Evolutionary conservation across 2,113 vertebrate genomes (phyloP).

Genomic region (Myiagra hebetior): DNA sequence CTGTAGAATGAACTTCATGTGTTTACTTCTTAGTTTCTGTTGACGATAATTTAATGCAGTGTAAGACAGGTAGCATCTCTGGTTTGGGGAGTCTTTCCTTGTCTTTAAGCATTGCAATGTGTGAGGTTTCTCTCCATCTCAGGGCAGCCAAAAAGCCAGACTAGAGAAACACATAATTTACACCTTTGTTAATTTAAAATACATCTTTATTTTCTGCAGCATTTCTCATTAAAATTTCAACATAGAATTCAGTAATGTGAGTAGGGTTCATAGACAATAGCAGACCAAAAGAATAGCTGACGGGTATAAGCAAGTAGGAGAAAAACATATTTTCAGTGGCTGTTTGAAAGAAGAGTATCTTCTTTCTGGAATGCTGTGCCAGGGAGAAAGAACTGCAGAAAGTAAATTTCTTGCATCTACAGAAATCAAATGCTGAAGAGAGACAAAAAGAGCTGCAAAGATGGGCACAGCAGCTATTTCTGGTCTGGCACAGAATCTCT

Average conservation of each 20-base stretch:
- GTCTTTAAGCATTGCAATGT: neutral
- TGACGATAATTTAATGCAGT: neutral
- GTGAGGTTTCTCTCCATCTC: neutral
- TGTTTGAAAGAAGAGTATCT: neutral
- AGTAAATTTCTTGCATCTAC: neutral
- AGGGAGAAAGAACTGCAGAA: neutral
- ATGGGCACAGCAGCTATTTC: neutral
- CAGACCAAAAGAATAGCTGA: neutral
- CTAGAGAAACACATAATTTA: neutral
- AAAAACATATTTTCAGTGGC: neutral
- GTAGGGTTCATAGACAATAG: neutral
- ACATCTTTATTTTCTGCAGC: neutral
- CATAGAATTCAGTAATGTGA: neutral
- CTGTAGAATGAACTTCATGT: neutral
- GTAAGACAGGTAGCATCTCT: neutral
- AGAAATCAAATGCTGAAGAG: neutral
- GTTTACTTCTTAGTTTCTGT: neutral
- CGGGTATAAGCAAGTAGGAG: neutral
- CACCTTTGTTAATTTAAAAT: neutral
- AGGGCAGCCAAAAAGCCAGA: neutral
- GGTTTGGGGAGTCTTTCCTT: neutral
- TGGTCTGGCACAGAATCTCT: neutral
- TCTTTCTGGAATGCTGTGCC: neutral
- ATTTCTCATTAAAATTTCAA: conserved; percentile 12
- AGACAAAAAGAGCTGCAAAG: conserved; percentile 16